Base-by-base conservation (phyloP, 2,113 vertebrate genomes). In the Xenopus borealis region DNA sequence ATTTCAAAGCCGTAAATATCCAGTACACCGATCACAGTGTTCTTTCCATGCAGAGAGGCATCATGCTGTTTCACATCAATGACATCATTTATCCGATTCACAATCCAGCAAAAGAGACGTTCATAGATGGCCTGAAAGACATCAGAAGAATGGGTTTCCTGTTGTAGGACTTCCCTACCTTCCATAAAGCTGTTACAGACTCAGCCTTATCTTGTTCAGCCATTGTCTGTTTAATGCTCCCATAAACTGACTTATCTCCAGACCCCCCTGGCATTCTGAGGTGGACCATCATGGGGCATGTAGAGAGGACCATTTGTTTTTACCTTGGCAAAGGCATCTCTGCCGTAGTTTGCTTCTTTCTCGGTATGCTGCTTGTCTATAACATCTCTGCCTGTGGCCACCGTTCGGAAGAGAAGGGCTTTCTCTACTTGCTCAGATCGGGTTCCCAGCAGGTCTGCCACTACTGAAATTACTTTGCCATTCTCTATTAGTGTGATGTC, bases 1-100 rank as follows among this genome's bases (percentile, higher is more conserved):
- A 99, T 99, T 86, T 99, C 97, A 58, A 99, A 99, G 12, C 97
- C 97, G 2, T 98, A 99, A 82, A 99, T 99, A 80, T 99, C 97
- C 87, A 99, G 88, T 70, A 98, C 97, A 0, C 96, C 97, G 7
- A 99, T 99, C 64, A 99, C 97, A 0, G 96, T 99, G 89, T 98
- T 97, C 80, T 98, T 98, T 55, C 97, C 95, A 0, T 96, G 97
- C 47, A 98, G 52, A 0, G 84, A 88, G 62, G 90, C 95, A 1
- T 97, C 89, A 0, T 96, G 96, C 87, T 94, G 92, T 81, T 93
- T 97, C 82, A 99, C 96, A 70, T 98, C 95, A 1, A 99, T 98
- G 13, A 97, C 83, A 19, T 94, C 92, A 30, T 99, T 99, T 82
- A 99, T 98, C 65, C 94, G 92, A 2, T 89, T 92, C 69, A 99